These are phyloP conservation scores for Nematostella vectensis DNA, from an alignment of 92 coral and sea anemone genomes.

Conservation along the genomic window DNA sequence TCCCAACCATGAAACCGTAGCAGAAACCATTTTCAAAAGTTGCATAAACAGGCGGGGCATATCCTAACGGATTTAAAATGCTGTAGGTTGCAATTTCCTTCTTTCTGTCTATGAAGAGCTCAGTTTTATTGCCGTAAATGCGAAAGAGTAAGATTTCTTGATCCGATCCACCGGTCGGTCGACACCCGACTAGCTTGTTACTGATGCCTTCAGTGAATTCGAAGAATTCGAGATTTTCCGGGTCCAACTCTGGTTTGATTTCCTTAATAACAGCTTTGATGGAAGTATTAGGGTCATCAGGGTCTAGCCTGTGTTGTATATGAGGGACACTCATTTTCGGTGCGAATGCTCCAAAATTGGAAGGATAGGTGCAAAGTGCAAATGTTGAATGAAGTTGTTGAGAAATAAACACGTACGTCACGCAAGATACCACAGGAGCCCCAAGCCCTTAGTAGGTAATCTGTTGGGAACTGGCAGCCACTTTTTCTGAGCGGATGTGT, in stretches of 20 bases:
- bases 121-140: conserved; percentile 86
- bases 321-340: conserved; percentile 56
- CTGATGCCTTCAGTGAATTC: conserved; percentile 88
- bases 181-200: conserved; percentile 84
- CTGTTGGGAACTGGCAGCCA: too few species aligned
- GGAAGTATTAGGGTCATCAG: conserved; percentile 47
- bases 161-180: conserved; percentile 29
- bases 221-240: conserved; percentile 54
- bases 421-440: too few species aligned
- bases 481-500: too few species aligned
- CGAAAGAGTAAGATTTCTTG: conserved; percentile 79
- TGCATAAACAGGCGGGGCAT: conserved; percentile 74
- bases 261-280: conserved; percentile 53
- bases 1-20: conserved; percentile 74
- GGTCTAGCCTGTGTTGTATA: conserved; percentile 50
- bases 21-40: conserved; percentile 82
- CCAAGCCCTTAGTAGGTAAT: too few species aligned
- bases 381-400: too few species aligned
- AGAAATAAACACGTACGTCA: too few species aligned
- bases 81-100: conserved; percentile 77
- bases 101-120: conserved; percentile 81
- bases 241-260: conserved; percentile 56
- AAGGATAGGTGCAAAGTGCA: too few species aligned
- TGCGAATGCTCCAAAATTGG: too few species aligned
- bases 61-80: conserved; percentile 60